A percentile compares a stretch with the other conserved stretches of the same genome.
These are phyloP conservation scores for Semnornis frantzii DNA, from an alignment of 2,113 vertebrate genomes.

Conservation along the genomic window DNA sequence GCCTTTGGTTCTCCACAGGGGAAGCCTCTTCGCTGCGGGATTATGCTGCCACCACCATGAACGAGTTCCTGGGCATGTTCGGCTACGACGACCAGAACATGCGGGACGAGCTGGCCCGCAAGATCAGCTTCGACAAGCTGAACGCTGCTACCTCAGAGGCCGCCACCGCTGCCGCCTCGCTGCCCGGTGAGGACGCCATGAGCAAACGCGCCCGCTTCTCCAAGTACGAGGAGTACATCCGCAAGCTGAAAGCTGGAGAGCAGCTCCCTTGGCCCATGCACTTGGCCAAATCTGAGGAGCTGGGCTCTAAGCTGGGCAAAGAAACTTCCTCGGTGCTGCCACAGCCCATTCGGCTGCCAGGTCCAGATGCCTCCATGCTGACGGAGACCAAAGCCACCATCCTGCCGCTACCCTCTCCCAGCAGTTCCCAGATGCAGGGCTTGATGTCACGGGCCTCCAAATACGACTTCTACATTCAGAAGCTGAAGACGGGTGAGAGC, in stretches of 20 bases:
- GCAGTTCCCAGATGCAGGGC: constrained; percentile 88
- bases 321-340: constrained; percentile 74
- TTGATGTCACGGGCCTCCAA: constrained; percentile 91
- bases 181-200: constrained; percentile 83
- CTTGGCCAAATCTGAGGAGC: constrained; percentile 84
- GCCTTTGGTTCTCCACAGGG: constrained; percentile 72
- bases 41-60: constrained; percentile 98
- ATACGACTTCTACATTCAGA: constrained; percentile 98
- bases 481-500: constrained; percentile 93
- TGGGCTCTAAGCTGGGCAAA: constrained; percentile 86
- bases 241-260: constrained; percentile 95
- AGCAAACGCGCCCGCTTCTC: constrained; percentile 93
- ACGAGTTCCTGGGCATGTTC: constrained; percentile 97
- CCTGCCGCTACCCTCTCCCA: constrained; percentile 80
- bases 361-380: constrained; percentile 79
- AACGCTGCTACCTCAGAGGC: constrained; percentile 89
- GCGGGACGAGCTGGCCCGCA: constrained; percentile 93
- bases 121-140: constrained; percentile 95
- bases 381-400: constrained; percentile 91
- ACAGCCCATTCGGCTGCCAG: constrained; percentile 74
- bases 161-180: constrained; percentile 44
- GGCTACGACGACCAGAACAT: constrained; percentile 96
- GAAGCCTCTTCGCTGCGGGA: constrained; percentile 91
- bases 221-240: constrained; percentile 99
- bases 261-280: constrained; percentile 90